Conservation (phyloP, 2,113 vertebrate species). For the Oreochromis tanganicae region DNA sequence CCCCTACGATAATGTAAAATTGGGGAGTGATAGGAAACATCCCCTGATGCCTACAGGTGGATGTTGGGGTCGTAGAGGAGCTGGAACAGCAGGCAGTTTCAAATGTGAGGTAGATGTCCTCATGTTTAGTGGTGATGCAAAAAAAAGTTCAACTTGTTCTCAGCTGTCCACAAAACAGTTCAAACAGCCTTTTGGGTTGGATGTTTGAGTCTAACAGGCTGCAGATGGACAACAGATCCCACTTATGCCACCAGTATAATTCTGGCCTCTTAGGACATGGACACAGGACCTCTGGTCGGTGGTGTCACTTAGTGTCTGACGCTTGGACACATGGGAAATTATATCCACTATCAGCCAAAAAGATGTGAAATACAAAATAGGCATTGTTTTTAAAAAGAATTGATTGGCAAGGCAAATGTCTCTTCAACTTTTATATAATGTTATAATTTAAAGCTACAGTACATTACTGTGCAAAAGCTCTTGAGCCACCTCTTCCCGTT, state of each 20-base stretch:
- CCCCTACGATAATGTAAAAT: not conserved
- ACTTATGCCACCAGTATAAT: not conserved
- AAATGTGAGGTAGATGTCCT: not conserved
- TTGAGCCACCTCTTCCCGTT: not conserved
- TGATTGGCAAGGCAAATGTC: not conserved
- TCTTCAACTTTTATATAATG: not conserved
- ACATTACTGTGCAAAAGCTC: not conserved
- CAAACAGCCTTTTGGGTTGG: not conserved
- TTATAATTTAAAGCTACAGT: not conserved
- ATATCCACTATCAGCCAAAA: not conserved
- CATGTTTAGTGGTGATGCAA: not conserved
- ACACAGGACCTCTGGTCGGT: not conserved
- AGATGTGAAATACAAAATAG: not conserved
- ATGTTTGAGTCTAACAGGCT: not conserved
- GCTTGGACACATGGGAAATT: not conserved
- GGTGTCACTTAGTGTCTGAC: not conserved
- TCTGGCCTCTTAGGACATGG: not conserved
- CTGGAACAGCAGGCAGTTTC: not conserved
- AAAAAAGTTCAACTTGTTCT: not conserved
- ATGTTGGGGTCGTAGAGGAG: not conserved
- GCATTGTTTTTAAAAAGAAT: not conserved
- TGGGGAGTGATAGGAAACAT: not conserved
- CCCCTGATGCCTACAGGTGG: not conserved
- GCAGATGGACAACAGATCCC: not conserved
- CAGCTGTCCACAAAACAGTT: not conserved